Conservation (phyloP, 1,140 invertebrate species). For the Harpegnathos saltator region DNA sequence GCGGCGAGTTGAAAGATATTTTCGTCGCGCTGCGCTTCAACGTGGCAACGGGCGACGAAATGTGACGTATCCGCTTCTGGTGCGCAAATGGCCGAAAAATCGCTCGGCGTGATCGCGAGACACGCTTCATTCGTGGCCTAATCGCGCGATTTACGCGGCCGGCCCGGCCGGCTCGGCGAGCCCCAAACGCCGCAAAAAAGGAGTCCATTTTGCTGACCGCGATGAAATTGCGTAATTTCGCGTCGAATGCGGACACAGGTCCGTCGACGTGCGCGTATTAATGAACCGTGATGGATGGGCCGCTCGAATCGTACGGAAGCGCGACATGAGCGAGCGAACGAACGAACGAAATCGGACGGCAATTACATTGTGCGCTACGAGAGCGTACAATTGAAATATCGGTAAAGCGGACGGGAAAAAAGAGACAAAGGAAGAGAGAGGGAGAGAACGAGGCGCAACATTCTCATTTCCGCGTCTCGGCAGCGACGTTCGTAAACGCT, state of each 20-base stretch:
- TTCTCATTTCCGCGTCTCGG: no score
- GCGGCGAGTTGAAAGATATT: no score
- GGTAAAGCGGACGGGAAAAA: no score
- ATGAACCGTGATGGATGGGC: not conserved
- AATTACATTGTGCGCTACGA: not conserved
- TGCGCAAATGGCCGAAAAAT: no score
- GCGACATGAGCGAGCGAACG: not conserved
- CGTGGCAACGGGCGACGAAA: no score
- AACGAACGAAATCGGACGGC: not conserved
- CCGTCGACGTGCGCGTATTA: slow-evolving; percentile 1
- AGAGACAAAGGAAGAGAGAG: no score
- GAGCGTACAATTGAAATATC: not conserved
- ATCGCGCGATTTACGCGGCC: not conserved
- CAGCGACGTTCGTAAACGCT: not conserved
- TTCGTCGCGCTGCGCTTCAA: no score
- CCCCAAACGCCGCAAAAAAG: not conserved
- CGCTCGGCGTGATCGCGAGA: no score
- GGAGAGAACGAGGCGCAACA: not conserved
- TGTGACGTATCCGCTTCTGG: no score
- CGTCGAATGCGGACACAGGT: not conserved
- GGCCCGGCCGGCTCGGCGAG: not conserved
- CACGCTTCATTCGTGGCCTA: not conserved
- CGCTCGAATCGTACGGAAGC: not conserved
- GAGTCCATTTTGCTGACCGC: not conserved
- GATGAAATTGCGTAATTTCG: slow-evolving; percentile 27